Conservation (phyloP, 2,888 invertebrate species). For the Resseliella maxima region DNA sequence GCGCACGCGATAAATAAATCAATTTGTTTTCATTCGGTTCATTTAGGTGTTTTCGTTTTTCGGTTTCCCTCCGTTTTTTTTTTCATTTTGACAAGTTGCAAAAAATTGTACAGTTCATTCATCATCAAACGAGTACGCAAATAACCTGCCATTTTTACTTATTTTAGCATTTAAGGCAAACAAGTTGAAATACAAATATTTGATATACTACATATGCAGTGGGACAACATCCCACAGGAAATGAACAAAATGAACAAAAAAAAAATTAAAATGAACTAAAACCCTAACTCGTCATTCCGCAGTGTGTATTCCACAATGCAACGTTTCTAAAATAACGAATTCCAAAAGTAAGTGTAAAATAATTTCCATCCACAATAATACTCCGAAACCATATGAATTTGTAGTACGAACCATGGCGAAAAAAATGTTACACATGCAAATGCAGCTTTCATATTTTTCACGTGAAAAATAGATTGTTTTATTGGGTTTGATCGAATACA, state of each 20-base stretch:
- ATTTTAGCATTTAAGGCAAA: neutral
- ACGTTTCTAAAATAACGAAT: neutral
- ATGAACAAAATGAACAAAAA: neutral
- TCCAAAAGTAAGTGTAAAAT: neutral
- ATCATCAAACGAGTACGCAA: neutral
- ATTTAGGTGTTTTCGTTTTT: too few species aligned
- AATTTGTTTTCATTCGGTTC: constrained; percentile 41
- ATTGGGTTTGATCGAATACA: neutral
- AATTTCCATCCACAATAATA: neutral
- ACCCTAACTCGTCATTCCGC: neutral
- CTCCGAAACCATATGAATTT: neutral
- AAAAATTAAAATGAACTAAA: neutral
- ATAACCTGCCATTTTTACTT: neutral
- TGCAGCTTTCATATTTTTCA: neutral
- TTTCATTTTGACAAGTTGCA: neutral
- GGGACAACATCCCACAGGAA: neutral
- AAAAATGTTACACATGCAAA: neutral
- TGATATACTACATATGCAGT: neutral
- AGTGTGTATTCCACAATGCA: neutral
- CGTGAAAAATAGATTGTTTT: constrained; percentile 1
- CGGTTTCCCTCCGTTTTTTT: too few species aligned
- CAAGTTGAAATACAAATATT: neutral
- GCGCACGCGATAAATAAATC: constrained; percentile 38
- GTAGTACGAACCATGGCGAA: neutral
- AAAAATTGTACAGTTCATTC: neutral